Evolutionary conservation across 2,888 invertebrate genomes (phyloP), one percentile per base, ranked within the genome.

Genomic region (Heliconius ethilla): DNA sequence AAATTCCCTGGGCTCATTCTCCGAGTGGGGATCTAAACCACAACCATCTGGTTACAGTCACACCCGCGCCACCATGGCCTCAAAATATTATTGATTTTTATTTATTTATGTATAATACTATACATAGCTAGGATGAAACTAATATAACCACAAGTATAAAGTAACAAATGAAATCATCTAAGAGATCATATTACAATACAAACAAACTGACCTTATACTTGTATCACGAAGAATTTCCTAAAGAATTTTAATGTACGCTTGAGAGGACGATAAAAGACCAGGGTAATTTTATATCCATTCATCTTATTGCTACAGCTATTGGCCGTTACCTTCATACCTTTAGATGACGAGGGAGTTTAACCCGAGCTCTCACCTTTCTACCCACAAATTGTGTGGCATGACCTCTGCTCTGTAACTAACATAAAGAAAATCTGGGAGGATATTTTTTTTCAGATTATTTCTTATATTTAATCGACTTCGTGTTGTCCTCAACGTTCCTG

Each of bases 311-410:
- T 65, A 65, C 63, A 45, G 63, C n/a, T 72, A 73, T 63, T 40
- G 74, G 63, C 62, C 73, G 40, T 73, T 74, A 74, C 74, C 40
- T 65, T 65, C 74, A 63, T 74, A 74, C 62, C 62, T 37, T 63
- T 62, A 62, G 74, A 74, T 74, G 74, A 74, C 74, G 37, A 74
- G 63, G 40, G 27, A 74, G 25, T 63, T 74, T 74, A 74, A 74
- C 63, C 62, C 29, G 29, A 70, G 70, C 7, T 51, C 13, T 59
- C 59, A 72, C 72, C 59, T 59, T 72, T 59, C 63, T 45, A 18
- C 11, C 22, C 9, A 27, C 37, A 62, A 40, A 79, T 65, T 78
- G 29, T 37, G n/a, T 29, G 4, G 29, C 59, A 72, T 15, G 33
- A 72, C 59, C 72, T 72, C n/a, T 59, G 59, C 59, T 59, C 59